phyloP scores from a whole-genome alignment of 1,140 invertebrate species.

The Zaprionus taronus region DNA sequence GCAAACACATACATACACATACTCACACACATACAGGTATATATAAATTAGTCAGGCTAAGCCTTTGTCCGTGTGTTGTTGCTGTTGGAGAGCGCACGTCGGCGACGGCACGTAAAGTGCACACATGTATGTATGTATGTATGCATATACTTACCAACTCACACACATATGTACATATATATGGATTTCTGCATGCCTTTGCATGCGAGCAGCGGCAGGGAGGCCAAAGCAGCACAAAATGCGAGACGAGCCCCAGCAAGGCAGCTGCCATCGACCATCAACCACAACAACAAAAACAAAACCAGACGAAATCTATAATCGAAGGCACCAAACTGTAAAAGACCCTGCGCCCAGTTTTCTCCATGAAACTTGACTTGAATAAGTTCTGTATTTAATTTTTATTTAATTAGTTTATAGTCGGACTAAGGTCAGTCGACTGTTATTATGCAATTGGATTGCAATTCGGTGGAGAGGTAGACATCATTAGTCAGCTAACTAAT shows the following conservation, averaged over 20 bases:
- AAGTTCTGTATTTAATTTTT: too few species aligned
- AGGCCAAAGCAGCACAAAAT: slow-evolving; percentile 26
- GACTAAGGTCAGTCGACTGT: too few species aligned
- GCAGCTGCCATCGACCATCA: slow-evolving; percentile 18
- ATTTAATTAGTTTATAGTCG: too few species aligned
- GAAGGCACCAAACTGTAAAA: too few species aligned
- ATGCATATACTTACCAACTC: slow-evolving; percentile 8
- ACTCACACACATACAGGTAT: background rate
- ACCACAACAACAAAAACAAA: slow-evolving; percentile 8
- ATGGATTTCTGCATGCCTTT: slow-evolving; percentile 13
- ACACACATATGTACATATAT: background rate
- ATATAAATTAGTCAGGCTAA: slow-evolving; percentile 24
- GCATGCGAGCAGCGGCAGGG: slow-evolving; percentile 12
- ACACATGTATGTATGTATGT: background rate
- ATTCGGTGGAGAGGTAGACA: too few species aligned
- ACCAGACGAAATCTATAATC: too few species aligned
- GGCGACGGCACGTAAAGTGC: slow-evolving; percentile 39
- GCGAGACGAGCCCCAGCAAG: slow-evolving; percentile 66
- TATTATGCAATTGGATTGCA: too few species aligned
- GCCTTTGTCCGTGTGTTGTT: slow-evolving; percentile 19
- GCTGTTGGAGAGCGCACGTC: slow-evolving; percentile 38
- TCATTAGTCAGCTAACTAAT: too few species aligned
- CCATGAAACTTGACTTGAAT: too few species aligned
- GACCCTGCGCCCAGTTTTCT: too few species aligned
- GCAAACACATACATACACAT: slow-evolving; percentile 15